Base-by-base conservation (phyloP, 2,888 invertebrate species). In the Sphaerophoria taeniata region DNA sequence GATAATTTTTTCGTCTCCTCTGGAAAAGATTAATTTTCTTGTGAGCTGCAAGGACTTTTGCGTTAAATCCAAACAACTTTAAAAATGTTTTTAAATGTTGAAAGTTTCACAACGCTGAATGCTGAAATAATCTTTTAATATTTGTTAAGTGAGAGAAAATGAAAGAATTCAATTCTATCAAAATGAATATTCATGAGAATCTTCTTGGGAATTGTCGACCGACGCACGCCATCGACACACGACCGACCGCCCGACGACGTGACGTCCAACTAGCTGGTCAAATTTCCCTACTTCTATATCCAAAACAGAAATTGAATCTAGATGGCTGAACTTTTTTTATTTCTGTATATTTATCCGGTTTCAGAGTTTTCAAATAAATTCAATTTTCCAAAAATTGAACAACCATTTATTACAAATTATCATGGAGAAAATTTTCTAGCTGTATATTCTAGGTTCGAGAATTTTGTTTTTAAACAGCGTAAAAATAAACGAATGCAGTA, bases 381-480 rank as follows among this genome's bases (percentile, higher is more conserved):
- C 72, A 77, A 82, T 77, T 69, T 72, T 77, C 72, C 69, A 58
- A 82, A 79, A 76, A 76, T 65, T 78, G 65, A 58, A 79, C 58
- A 65, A 60, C 60, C 67, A 75, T 75, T 61, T 72, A 79, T 72
- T 79, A 79, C 60, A 69, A 75, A 71, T 69, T 69, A 75, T 80
- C 72, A 55, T 58, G 72, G 67, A 75, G 67, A 79, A 79, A 79
- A 79, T 84, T 76, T 76, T 16, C 14, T 47, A 60, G 71, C 69
- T 76, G 16, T 61, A 49, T 73, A 45, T 12, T 6, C 72, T 69
- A 63, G 67, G 55, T 67, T 24, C 58, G 24, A 70, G 36, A 67
- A 58, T 65, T 14, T 73, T 16, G 7, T 31, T 39, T 31, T 61
- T 5, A 43, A 39, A n/a, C n/a, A 67, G 24, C 76, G 65, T 65